A percentile compares a stretch with the other conserved stretches of the same genome.
These are phyloP conservation scores for Tipula unca DNA, from an alignment of 2,888 invertebrate genomes.

Conservation along the genomic window DNA sequence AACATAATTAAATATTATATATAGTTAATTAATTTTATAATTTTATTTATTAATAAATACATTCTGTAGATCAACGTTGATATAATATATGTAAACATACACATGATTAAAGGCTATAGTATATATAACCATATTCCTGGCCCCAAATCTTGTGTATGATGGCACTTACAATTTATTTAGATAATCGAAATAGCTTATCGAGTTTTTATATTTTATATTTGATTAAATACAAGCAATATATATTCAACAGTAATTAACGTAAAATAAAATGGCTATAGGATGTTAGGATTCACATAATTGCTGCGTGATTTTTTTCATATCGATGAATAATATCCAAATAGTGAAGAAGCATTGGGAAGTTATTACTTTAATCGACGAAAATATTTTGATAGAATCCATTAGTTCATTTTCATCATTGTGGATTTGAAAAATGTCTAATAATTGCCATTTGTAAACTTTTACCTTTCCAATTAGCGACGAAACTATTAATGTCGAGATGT, in stretches of 20 bases:
- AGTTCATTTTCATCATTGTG: too few species aligned
- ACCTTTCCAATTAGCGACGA: too few species aligned
- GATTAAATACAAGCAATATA: neutral
- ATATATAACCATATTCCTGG: too few species aligned
- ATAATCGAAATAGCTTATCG: neutral
- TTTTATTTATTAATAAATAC: neutral
- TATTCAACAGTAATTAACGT: neutral
- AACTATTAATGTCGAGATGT: too few species aligned
- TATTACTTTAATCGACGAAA: too few species aligned
- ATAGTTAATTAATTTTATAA: neutral
- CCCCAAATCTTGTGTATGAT: neutral
- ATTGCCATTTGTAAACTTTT: too few species aligned
- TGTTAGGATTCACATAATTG: neutral
- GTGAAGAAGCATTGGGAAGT: too few species aligned
- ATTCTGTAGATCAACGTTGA: neutral
- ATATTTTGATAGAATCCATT: too few species aligned
- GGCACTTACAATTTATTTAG: neutral
- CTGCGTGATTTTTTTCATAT: too few species aligned
- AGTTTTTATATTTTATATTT: neutral
- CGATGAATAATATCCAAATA: too few species aligned
- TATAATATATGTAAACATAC: neutral
- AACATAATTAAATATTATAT: neutral
- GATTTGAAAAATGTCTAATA: too few species aligned
- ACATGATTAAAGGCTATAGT: neutral
- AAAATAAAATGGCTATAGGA: too few species aligned